Conservation (phyloP, 2,113 vertebrate species). For the Bothrops jararaca region DNA sequence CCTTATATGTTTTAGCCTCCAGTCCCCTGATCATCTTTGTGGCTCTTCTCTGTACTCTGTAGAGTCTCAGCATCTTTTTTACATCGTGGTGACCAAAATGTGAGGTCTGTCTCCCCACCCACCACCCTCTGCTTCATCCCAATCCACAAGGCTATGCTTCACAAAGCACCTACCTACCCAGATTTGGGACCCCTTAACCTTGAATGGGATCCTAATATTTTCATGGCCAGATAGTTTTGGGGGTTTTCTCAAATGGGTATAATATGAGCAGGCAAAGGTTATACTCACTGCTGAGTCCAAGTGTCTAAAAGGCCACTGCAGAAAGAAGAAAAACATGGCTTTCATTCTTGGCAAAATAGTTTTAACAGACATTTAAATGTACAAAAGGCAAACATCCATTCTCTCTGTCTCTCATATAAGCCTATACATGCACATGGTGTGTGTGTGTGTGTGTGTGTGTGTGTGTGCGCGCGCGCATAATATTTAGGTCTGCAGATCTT, state of each 20-base stretch:
- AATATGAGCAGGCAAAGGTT: neutral
- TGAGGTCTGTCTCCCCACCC: too few relatives aligned
- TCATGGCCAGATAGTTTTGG: neutral
- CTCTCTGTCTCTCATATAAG: neutral
- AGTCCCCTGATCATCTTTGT: too few relatives aligned
- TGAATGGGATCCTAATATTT: neutral
- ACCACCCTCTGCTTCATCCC: neutral
- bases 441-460: neutral
- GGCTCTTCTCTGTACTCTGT: too few relatives aligned
- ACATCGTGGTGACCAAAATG: too few relatives aligned
- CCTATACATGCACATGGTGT: neutral
- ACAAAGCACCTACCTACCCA: neutral
- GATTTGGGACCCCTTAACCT: neutral
- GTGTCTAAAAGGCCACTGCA: neutral
- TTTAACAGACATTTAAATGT: neutral
- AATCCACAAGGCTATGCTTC: neutral
- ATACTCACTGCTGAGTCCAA: neutral
- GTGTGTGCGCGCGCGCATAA: neutral
- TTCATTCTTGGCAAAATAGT: neutral
- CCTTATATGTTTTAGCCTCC: too few relatives aligned
- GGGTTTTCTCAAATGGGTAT: neutral
- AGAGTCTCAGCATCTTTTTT: too few relatives aligned
- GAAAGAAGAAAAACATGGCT: neutral
- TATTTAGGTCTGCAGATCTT: neutral
- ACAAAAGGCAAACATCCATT: neutral